Conservation (phyloP, 1,140 invertebrate species). For the Nymphalis io region DNA sequence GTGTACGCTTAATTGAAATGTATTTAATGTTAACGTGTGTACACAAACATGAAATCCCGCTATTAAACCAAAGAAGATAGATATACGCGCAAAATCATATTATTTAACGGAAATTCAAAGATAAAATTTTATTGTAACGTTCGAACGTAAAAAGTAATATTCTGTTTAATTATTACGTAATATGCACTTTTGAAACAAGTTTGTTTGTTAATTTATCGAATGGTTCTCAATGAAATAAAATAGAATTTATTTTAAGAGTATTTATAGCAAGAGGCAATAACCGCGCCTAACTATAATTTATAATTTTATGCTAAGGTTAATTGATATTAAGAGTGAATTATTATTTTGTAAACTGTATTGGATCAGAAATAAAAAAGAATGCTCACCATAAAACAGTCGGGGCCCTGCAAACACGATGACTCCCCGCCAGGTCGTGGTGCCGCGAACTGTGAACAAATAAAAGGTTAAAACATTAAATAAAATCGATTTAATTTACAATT, state of each 20-base stretch:
- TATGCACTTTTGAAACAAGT: too few species aligned
- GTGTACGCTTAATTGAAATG: neutral
- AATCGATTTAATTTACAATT: constrained; percentile 21
- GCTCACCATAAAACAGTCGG: constrained; percentile 85
- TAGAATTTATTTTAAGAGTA: neutral
- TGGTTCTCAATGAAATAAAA: neutral
- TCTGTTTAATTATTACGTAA: neutral
- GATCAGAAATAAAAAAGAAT: constrained; percentile 17
- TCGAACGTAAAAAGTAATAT: neutral
- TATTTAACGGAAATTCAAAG: neutral
- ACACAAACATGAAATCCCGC: neutral
- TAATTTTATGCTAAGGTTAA: constrained; percentile 29
- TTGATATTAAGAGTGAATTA: constrained; percentile 29
- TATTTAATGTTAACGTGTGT: neutral
- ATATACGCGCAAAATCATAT: neutral
- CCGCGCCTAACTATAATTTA: neutral
- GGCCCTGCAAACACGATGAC: constrained; percentile 84
- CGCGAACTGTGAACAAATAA: constrained; percentile 81
- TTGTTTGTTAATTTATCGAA: neutral
- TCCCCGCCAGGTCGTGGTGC: constrained; percentile 81
- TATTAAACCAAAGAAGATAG: neutral
- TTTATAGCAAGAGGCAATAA: constrained; percentile 5
- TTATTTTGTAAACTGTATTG: constrained; percentile 30
- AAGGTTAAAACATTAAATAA: constrained; percentile 20
- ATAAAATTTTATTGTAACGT: neutral